Base-by-base conservation (phyloP, 2,113 vertebrate genomes). In the Hiodon tergisus region DNA sequence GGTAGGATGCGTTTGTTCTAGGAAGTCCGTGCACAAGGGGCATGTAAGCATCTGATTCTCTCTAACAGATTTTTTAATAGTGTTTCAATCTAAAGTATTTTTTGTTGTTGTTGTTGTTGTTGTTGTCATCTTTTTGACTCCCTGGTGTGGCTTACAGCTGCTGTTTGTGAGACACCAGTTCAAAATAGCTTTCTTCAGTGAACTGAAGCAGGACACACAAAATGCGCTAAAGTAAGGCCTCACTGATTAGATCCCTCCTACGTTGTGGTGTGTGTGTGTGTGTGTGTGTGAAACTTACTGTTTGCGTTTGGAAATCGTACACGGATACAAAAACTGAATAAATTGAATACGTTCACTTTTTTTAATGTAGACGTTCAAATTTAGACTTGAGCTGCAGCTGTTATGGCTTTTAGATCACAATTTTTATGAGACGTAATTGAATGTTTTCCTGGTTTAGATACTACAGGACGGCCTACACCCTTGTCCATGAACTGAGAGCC, bases 81-180 rank as follows among this genome's bases (percentile, higher is more conserved):
- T 17, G 13, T 46, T 13, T 31, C 17, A 9, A 11, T 47, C 3
- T 4, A 31, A 71, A 10, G 8, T 9, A 16, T 16, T 14, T 66
- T 8, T 10, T 50, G 6, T 51, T 13, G 51, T 4, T 50, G 53
- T 3, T 51, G 53, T 14, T 61, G 13, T 4, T 5, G 51, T 55
- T 11, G 3, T 59, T 17, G 48, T 75, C 9, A 50, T 5, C 10
- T 9, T 16, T 4, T 4, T 5, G 10, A 67, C 6, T 67, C 6
- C 55, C 11, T 66, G n/a, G 61, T 16, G 3, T 78, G 67, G 87
- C 82, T 89, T 84, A 7, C 87, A 98, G 97, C 91, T 99, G 87
- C 90, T 99, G 76, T 99, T 99, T 89, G 97, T 99, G 76, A 93
- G 97, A 82, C 97, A 99, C 87, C 97, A 99, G 88, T 99, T 99